Base-by-base conservation (phyloP, 2,888 invertebrate genomes). In the Acanthosoma haemorrhoidale region DNA sequence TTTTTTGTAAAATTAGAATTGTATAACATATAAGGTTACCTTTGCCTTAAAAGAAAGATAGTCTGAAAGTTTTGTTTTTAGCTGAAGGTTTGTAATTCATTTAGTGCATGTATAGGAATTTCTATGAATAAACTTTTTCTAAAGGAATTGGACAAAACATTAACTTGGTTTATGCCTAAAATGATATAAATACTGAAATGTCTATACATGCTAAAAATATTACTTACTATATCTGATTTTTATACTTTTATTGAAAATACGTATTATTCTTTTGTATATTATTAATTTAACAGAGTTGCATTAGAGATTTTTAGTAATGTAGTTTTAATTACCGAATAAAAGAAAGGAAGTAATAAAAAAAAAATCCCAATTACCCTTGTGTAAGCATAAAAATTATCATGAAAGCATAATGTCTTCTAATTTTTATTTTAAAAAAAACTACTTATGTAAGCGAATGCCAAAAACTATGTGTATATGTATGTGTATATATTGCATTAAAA, bases 1-100 rank as follows among this genome's bases (percentile, higher is more conserved):
- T 34, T 61, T 36, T 61, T 36, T 21, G 32, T 61, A 38, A 36
- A 21, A 36, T 61, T 61, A 61, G 61, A 18, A 61, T 61, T 61
- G 21, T 36, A 36, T 21, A 61, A 36, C 29, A 41, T 8, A 64
- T 64, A 64, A 64, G 41, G 64, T 64, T 64, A 64, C 64, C 39
- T 64, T 64, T 64, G 64, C 64, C 64, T 64, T 64, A 64, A 64
- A 64, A 64, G 64, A 64, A 64, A 64, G 25, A 64, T 64, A 64
- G 64, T 64, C 64, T 64, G 64, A 64, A 25, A 13, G n/a, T 64
- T 64, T 25, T 29, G 64, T 64, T 64, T n/a, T 64, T 29, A 64
- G 36, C 64, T 64, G 31, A 64, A 29, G 18, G 41, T 64, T 25
- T 41, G 36, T 61, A 36, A 38, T 41, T 25, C 41, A 38, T 9